Conservation (phyloP, 1,140 invertebrate genomes). For the Philaenus spumarius region DNA sequence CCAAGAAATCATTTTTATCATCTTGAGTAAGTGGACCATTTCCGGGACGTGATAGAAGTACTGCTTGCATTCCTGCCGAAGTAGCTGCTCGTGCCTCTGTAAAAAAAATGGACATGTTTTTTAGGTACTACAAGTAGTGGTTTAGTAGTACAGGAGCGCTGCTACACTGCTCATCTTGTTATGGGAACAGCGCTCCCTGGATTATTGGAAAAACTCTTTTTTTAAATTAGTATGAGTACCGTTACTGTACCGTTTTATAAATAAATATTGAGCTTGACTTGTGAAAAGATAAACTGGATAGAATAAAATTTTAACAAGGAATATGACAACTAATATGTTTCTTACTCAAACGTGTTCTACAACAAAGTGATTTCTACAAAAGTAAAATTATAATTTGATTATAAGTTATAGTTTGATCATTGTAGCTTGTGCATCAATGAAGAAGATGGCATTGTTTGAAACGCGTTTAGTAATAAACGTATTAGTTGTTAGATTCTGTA, state of each 20-base stretch:
- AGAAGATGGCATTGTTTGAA: too few relatives aligned
- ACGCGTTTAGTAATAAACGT: too few relatives aligned
- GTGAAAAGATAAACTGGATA: too few relatives aligned
- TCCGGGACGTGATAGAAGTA: constrained; percentile 67
- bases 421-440: too few relatives aligned
- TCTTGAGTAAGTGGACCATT: constrained; percentile 59
- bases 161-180: not conserved
- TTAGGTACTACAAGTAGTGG: not conserved
- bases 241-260: too few relatives aligned
- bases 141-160: not conserved
- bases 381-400: not conserved
- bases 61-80: constrained; percentile 57
- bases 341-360: too few relatives aligned
- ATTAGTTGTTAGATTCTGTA: too few relatives aligned
- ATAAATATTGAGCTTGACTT: too few relatives aligned
- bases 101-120: constrained; percentile 23
- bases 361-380: not conserved
- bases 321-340: too few relatives aligned
- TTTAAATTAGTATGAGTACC: not conserved
- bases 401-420: too few relatives aligned
- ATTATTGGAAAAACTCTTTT: not conserved
- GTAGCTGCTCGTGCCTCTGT: constrained; percentile 75
- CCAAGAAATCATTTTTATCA: constrained; percentile 48
- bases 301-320: too few relatives aligned
- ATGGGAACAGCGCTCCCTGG: not conserved